These are phyloP conservation scores for Macaca fascicularis DNA, from an alignment of 2,113 vertebrate species.

Conservation along the genomic window DNA sequence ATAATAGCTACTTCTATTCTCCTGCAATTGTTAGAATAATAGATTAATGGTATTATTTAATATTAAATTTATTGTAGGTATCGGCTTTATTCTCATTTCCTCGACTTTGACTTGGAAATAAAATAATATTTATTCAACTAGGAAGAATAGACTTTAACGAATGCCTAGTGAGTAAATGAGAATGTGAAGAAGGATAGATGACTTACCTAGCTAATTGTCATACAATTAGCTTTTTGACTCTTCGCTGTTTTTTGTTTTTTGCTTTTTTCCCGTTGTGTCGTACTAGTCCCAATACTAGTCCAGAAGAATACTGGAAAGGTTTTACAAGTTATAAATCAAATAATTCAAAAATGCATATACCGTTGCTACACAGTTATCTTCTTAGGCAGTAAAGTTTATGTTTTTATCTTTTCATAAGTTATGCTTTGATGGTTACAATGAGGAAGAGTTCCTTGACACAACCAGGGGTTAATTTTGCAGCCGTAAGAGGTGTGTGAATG, in stretches of 20 bases:
- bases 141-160: background rate
- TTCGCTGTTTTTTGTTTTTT: background rate
- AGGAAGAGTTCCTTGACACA: background rate
- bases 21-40: background rate
- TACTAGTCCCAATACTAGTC: background rate
- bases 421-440: background rate
- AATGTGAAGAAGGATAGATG: background rate
- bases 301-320: background rate
- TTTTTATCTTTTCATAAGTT: conserved; percentile 42
- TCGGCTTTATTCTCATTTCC: background rate
- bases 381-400: background rate
- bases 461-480: background rate
- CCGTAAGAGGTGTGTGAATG: background rate
- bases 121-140: background rate
- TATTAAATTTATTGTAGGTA: background rate
- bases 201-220: background rate
- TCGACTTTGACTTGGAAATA: background rate
- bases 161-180: background rate
- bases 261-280: background rate
- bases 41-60: background rate
- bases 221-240: background rate
- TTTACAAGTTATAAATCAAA: conserved; percentile 15
- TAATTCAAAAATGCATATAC: background rate
- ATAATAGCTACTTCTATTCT: background rate
- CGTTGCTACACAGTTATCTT: background rate